These are phyloP conservation scores for Arothron firmamentum DNA, from an alignment of 2,113 vertebrate species.

Conservation along the genomic window DNA sequence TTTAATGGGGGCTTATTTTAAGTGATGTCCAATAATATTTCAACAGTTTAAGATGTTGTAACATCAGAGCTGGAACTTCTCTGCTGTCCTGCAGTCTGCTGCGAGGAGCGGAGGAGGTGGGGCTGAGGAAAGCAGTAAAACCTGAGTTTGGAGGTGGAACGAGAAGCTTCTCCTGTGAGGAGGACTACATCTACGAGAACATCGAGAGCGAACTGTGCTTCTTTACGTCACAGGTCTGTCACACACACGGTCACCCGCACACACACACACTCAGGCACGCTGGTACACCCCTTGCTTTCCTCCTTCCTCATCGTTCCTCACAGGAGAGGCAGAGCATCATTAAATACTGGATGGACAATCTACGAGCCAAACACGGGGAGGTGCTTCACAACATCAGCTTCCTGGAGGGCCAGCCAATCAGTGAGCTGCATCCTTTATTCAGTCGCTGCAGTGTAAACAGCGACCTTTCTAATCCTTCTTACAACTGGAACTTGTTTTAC, in stretches of 20 bases:
- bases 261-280: not conserved
- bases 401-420: slow-evolving; percentile 96
- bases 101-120: slow-evolving; percentile 91
- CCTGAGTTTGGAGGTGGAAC: slow-evolving; percentile 89
- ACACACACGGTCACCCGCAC: not conserved
- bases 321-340: slow-evolving; percentile 97
- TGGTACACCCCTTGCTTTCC: not conserved
- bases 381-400: slow-evolving; percentile 93
- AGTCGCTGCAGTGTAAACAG: not conserved
- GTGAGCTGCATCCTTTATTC: slow-evolving; percentile 72
- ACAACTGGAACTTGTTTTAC: not conserved
- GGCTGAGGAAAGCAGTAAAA: slow-evolving; percentile 88
- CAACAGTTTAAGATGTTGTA: not conserved
- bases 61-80: not conserved
- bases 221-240: slow-evolving; percentile 91
- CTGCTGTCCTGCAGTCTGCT: slow-evolving; percentile 77
- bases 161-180: slow-evolving; percentile 89
- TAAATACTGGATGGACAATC: slow-evolving; percentile 94
- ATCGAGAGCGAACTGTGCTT: slow-evolving; percentile 93
- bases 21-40: too few relatives aligned
- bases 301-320: not conserved
- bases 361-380: slow-evolving; percentile 92
- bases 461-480: not conserved
- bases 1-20: too few relatives aligned
- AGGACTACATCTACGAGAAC: slow-evolving; percentile 97